Percentiles rank a stretch among this genome's conserved stretches.
phyloP scores from a whole-genome alignment of 2,888 invertebrate species.

The Enchytraeus crypticus region DNA sequence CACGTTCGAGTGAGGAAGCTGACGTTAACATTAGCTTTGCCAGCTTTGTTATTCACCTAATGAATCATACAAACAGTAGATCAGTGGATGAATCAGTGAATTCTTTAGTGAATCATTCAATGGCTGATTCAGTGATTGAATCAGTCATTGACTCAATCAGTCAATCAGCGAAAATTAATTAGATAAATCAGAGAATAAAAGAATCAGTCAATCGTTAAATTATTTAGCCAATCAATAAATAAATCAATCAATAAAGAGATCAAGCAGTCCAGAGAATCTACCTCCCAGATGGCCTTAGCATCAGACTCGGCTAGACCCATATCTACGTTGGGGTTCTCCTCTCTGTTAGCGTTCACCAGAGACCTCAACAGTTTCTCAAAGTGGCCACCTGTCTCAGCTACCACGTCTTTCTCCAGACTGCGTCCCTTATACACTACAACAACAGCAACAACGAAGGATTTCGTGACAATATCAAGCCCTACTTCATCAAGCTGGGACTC shows the following conservation, averaged over 20 bases:
- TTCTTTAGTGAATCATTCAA: no score
- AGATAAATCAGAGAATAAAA: no score
- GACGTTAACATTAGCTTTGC: no score
- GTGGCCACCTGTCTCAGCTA: conserved; percentile 44
- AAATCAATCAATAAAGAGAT: not conserved
- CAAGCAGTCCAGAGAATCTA: not conserved
- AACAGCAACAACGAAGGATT: conserved; percentile 63
- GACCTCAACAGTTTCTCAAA: conserved; percentile 42
- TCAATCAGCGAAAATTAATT: no score
- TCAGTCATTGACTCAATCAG: no score
- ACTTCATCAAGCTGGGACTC: not conserved
- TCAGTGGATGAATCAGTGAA: no score
- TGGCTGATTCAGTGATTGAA: no score
- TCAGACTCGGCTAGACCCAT: conserved; percentile 30
- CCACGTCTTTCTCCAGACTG: conserved; percentile 40
- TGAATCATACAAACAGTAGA: no score
- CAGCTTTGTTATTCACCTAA: no score
- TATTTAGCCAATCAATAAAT: no score
- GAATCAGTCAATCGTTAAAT: no score
- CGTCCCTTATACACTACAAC: conserved; percentile 11
- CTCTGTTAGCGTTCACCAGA: conserved; percentile 9
- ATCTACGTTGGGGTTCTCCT: conserved; percentile 22
- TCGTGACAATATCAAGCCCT: not conserved
- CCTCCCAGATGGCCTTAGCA: conserved; percentile 23
- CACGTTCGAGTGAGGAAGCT: no score